Evolutionary conservation across 2,888 invertebrate genomes (phyloP), one percentile per base, ranked within the genome.

Genomic region (Trypoxylon attenuatum): DNA sequence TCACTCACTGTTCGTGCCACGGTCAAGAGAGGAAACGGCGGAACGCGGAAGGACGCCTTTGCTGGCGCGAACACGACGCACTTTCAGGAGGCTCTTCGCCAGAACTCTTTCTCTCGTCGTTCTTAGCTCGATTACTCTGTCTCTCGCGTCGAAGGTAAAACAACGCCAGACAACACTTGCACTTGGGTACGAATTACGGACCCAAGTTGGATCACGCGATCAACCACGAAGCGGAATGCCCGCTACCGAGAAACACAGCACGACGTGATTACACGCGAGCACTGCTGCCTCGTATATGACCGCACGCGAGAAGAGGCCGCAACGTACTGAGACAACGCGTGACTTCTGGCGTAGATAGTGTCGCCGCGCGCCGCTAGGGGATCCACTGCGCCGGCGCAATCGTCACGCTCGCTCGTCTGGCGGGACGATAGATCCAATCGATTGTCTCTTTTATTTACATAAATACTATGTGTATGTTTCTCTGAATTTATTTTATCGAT

Each of bases 281-380:
- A 13, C 33, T 33, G 33, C 33, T 33, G 13, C 33, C 33, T 33
- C 33, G 13, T 18, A 23, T 16, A 65, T 59, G 55, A 76, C 81
- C 76, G 70, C 38, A 59, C 78, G 67, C 73, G 52, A 76, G 71
- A 72, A 79, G 73, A 73, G 78, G 57, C 78, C 80, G 82, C 69
- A 79, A 74, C 79, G 71, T 71, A 82, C 82, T 82, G 81, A 82
- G 65, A 61, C 67, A 78, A 76, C 81, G 81, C 82, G 81, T 81
- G 82, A 81, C 76, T 73, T 63, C 72, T 59, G 43, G 25, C 59
- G 49, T 42, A 45, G 13, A 21, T 81, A 78, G 79, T 80, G 66
- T 57, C 15, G 64, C 50, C 73, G 66, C 25, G 3, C n/a, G 78
- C n/a, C 33, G 33, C 33, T 33, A 3, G n/a, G 13, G 33, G 10